Evolutionary conservation across 2,888 invertebrate species (phyloP).

Genomic region (Eurytoma californica): DNA sequence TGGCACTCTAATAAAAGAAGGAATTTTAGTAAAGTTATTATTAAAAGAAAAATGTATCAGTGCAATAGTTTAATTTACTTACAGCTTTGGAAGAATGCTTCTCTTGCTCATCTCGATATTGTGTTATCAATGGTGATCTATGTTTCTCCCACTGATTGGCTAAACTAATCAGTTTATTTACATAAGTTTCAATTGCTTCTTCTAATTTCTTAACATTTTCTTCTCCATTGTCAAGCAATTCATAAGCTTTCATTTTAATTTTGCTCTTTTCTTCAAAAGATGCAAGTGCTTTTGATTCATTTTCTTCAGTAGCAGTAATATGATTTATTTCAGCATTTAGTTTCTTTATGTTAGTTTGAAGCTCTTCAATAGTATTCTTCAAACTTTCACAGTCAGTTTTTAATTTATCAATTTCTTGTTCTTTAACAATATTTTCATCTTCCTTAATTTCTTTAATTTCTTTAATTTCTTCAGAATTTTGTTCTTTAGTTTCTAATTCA

Average conservation of each 20-base stretch:
- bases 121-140: constrained; percentile 80
- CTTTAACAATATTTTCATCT: constrained; percentile 55
- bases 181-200: constrained; percentile 79
- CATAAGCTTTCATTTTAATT: constrained; percentile 79
- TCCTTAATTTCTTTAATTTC: constrained; percentile 31
- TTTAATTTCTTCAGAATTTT: constrained; percentile 8
- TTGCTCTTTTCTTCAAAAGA: constrained; percentile 74
- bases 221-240: constrained; percentile 81
- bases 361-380: constrained; percentile 66
- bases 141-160: constrained; percentile 86
- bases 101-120: constrained; percentile 76
- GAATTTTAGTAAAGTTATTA: constrained; percentile 20
- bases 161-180: constrained; percentile 80
- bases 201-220: constrained; percentile 79
- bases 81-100: constrained; percentile 75
- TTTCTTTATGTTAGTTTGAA: constrained; percentile 70
- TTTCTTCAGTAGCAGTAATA: constrained; percentile 63
- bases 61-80: constrained; percentile 63
- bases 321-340: constrained; percentile 67
- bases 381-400: constrained; percentile 71
- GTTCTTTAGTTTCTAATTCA: constrained; percentile 17
- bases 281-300: constrained; percentile 75
- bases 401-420: constrained; percentile 71
- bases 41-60: too few relatives aligned
- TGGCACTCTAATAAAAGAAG: constrained; percentile 74